Percentiles rank a stretch among this genome's conserved stretches.
phyloP scores from a whole-genome alignment of 1,140 invertebrate genomes.

The Drosophila ananassae region DNA sequence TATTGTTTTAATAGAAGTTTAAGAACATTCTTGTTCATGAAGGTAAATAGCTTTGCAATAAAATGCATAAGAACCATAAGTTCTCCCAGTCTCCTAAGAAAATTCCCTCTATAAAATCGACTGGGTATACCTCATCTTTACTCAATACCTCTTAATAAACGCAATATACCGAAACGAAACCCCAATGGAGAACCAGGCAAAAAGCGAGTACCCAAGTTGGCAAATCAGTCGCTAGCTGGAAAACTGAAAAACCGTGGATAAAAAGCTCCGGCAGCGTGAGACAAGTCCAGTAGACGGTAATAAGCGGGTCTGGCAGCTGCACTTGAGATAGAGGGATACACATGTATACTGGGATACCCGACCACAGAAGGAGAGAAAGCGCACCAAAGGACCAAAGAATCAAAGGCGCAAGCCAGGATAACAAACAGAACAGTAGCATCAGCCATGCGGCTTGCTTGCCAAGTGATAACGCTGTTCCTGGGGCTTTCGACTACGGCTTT shows the following conservation, averaged over 20 bases:
- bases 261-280: slow-evolving; percentile 49
- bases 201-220: slow-evolving; percentile 56
- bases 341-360: background rate
- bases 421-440: slow-evolving; percentile 31
- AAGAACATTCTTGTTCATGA: no score
- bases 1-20: no score
- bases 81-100: no score
- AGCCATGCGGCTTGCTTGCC: slow-evolving; percentile 51
- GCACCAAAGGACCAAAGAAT: background rate
- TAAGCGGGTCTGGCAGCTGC: slow-evolving; percentile 57
- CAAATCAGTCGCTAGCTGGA: slow-evolving; percentile 70
- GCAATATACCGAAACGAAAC: slow-evolving; percentile 36
- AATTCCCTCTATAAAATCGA: no score
- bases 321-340: slow-evolving; percentile 21
- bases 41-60: no score
- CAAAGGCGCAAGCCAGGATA: slow-evolving; percentile 26
- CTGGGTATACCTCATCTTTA: background rate
- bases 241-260: slow-evolving; percentile 40
- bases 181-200: slow-evolving; percentile 12
- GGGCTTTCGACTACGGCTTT: slow-evolving; percentile 35
- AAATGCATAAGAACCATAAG: no score
- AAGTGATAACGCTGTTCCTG: slow-evolving; percentile 58
- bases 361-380: background rate
- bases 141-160: slow-evolving; percentile 6
- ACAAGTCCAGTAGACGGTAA: slow-evolving; percentile 54